phyloP scores from a whole-genome alignment of 2,113 vertebrate species.

The Calidris pugnax region DNA sequence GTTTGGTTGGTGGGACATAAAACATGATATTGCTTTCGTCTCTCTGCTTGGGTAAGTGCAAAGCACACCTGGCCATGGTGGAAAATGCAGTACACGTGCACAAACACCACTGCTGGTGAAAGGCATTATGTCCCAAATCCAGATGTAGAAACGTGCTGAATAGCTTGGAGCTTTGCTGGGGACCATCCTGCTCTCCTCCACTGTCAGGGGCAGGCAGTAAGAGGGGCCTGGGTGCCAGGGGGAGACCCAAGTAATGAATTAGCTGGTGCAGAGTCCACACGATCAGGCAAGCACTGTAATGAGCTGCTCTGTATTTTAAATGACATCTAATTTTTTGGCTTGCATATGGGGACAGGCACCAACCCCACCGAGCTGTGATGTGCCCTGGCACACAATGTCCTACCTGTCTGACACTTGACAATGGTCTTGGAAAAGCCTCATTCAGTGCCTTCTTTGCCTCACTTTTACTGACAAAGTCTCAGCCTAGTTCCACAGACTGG shows the following conservation, averaged over 20 bases:
- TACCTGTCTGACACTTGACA: not conserved
- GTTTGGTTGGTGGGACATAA: not conserved
- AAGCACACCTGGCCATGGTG: not conserved
- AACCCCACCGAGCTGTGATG: not conserved
- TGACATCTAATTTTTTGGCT: not conserved
- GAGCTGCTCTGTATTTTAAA: not conserved
- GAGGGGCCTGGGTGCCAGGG: not conserved
- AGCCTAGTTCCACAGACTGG: not conserved
- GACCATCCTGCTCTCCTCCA: not conserved
- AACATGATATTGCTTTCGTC: not conserved
- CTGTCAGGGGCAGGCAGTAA: not conserved
- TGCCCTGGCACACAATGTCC: not conserved
- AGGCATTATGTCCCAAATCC: not conserved
- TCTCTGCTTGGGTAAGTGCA: not conserved
- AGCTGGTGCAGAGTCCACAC: not conserved
- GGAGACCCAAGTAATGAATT: not conserved
- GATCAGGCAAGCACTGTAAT: not conserved
- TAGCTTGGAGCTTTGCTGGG: not conserved
- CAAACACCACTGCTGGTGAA: not conserved
- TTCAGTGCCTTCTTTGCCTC: not conserved
- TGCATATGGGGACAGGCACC: not conserved
- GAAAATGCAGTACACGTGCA: not conserved
- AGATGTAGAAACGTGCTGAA: not conserved
- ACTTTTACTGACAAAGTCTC: not conserved
- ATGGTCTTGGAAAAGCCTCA: not conserved